Conservation (phyloP, 1,140 invertebrate species). For the Acromyrmex echinatior region DNA sequence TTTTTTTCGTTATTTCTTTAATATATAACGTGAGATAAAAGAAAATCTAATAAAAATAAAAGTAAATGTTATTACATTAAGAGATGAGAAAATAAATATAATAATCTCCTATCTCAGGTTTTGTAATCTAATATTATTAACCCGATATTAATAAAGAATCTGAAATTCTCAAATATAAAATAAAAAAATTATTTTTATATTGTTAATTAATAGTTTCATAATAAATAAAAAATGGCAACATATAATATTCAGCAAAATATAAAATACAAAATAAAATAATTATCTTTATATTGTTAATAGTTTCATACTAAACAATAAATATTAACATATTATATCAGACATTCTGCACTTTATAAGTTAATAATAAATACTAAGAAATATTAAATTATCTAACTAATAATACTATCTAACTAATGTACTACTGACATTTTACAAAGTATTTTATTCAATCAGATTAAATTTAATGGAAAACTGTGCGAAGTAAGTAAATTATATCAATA, state of each 20-base stretch:
- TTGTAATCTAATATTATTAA: background rate
- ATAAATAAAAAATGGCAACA: background rate
- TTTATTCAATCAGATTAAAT: background rate
- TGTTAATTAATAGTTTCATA: constrained; percentile 3
- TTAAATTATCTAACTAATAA: too few species aligned
- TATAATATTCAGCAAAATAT: too few species aligned
- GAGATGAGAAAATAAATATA: background rate
- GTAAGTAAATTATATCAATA: background rate
- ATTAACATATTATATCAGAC: too few species aligned
- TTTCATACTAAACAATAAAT: too few species aligned
- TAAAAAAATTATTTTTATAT: background rate
- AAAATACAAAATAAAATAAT: too few species aligned
- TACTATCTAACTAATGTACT: too few species aligned
- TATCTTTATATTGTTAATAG: too few species aligned
- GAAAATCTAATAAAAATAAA: background rate
- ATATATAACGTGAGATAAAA: background rate
- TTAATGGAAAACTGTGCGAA: background rate
- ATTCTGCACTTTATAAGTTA: too few species aligned
- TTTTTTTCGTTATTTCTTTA: background rate
- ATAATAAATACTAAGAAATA: too few species aligned
- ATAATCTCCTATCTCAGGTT: background rate
- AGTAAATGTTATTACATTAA: background rate
- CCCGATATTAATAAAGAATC: background rate
- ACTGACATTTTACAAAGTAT: background rate
- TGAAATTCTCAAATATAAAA: background rate